Conservation (phyloP, 2,797 vertebrate genomes). For the Silurus lanzhouensis region DNA sequence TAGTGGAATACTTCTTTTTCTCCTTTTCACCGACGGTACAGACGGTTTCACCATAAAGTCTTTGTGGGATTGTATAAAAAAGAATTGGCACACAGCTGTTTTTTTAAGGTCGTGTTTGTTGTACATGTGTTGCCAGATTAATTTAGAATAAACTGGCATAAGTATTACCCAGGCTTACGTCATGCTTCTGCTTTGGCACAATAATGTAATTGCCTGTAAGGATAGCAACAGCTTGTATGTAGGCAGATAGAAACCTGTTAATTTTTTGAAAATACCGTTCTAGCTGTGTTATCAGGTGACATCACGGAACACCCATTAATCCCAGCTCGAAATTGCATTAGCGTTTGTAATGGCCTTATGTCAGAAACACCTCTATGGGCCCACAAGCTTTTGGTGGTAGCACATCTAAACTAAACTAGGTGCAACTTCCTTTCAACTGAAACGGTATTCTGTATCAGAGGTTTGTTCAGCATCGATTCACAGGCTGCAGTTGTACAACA, state of each 20-base stretch:
- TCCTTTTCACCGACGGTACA: neutral
- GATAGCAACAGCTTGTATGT: neutral
- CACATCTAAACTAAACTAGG: neutral
- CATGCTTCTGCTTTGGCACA: constrained; percentile 2
- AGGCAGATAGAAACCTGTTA: neutral
- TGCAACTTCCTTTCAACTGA: neutral
- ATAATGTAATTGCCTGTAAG: neutral
- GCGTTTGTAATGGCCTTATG: neutral
- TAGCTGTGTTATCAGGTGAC: neutral
- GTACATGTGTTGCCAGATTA: constrained; percentile 19
- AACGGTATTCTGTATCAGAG: neutral
- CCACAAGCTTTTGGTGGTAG: neutral
- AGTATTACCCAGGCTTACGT: constrained; percentile 24
- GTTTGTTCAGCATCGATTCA: constrained; percentile 24
- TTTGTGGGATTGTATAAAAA: neutral
- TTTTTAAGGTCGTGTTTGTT: constrained; percentile 11
- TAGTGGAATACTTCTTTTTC: neutral
- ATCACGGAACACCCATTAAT: neutral
- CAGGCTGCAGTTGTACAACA: neutral
- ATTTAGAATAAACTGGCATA: constrained; percentile 32
- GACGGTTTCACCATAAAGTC: constrained; percentile 29
- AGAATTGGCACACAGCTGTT: constrained; percentile 18
- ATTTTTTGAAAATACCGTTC: constrained; percentile 21
- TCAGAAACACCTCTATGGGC: neutral
- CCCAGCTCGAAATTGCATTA: neutral